Evolutionary conservation across 1,140 invertebrate genomes (phyloP).

Genomic region (Micrasema longulum): DNA sequence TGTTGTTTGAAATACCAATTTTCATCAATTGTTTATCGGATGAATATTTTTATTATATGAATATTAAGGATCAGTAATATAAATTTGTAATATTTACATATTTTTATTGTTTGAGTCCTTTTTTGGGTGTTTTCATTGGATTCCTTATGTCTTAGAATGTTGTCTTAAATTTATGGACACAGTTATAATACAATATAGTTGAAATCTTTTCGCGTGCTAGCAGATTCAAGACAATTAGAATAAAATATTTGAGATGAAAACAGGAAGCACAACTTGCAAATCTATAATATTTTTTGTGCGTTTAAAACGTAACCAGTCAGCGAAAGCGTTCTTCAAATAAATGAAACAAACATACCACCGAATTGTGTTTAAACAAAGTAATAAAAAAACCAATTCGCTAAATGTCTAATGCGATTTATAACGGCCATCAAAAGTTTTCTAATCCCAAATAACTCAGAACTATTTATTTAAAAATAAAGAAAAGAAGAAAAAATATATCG

Average conservation of each 20-base stretch:
- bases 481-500: background rate
- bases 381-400: background rate
- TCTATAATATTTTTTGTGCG: background rate
- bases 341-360: background rate
- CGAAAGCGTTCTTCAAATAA: background rate
- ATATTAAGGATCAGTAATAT: too few relatives aligned
- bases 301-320: background rate
- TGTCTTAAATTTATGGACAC: too few relatives aligned
- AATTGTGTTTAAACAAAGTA: background rate
- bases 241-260: background rate
- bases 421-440: conserved; percentile 15
- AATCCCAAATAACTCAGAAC: conserved; percentile 9
- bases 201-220: background rate
- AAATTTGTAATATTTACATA: too few relatives aligned
- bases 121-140: too few relatives aligned
- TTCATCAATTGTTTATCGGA: too few relatives aligned
- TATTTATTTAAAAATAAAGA: background rate
- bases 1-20: too few relatives aligned
- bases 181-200: too few relatives aligned
- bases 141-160: too few relatives aligned
- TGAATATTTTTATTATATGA: too few relatives aligned
- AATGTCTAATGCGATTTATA: conserved; percentile 10
- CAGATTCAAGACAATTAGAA: background rate
- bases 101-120: too few relatives aligned
- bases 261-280: background rate